Conservation (phyloP, 2,797 vertebrate species). For the Sebastes miniatus region DNA sequence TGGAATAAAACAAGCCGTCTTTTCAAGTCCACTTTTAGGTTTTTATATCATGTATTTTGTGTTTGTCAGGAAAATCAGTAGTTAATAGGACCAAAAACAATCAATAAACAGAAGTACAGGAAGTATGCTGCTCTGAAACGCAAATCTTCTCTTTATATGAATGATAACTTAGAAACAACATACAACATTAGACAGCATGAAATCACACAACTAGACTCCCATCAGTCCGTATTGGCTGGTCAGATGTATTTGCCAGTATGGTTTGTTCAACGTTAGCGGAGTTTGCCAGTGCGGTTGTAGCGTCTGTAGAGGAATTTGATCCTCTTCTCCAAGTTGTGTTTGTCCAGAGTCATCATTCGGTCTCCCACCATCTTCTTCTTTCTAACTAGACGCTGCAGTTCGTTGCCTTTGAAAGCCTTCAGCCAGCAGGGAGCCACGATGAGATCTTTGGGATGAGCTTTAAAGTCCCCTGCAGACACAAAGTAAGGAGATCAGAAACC, state of each 20-base stretch:
- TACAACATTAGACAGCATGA: constrained; percentile 4
- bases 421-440: constrained; percentile 89
- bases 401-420: constrained; percentile 89
- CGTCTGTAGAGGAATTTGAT: constrained; percentile 90
- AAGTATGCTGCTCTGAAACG: not conserved
- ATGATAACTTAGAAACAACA: constrained; percentile 4
- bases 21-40: not conserved
- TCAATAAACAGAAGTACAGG: not conserved
- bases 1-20: not conserved
- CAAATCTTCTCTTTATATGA: not conserved
- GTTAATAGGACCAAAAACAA: not conserved
- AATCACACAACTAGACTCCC: not conserved
- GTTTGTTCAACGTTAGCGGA: constrained; percentile 76
- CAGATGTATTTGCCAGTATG: not conserved
- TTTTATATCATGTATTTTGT: not conserved
- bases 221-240: constrained; percentile 19
- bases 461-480: constrained; percentile 86
- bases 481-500: not conserved
- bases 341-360: constrained; percentile 89
- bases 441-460: constrained; percentile 89
- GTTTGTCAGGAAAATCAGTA: not conserved
- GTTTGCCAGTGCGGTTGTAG: constrained; percentile 91
- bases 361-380: constrained; percentile 91
- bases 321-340: constrained; percentile 88
- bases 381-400: constrained; percentile 89